phyloP scores from a whole-genome alignment of 2,888 invertebrate genomes.

The Tiliacea citrago region DNA sequence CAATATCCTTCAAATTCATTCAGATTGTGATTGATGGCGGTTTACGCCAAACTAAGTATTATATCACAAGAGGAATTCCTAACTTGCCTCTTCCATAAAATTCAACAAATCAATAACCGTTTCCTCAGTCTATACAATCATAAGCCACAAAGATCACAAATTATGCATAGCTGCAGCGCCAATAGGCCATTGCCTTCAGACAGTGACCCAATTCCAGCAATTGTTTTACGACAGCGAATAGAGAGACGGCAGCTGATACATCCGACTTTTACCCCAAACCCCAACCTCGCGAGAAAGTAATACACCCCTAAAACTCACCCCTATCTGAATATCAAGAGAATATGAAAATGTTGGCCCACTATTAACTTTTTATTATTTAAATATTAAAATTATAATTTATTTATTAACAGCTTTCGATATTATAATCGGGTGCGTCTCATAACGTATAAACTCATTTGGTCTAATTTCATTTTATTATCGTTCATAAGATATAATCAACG shows the following conservation, averaged over 20 bases:
- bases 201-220: constrained; percentile 53
- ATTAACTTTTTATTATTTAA: constrained; percentile 16
- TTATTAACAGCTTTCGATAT: too few relatives aligned
- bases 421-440: too few relatives aligned
- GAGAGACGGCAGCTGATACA: constrained; percentile 56
- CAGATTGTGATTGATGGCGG: too few relatives aligned
- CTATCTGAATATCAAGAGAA: constrained; percentile 49
- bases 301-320: constrained; percentile 37
- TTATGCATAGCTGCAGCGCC: constrained; percentile 47
- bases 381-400: too few relatives aligned
- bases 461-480: too few relatives aligned
- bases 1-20: too few relatives aligned
- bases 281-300: constrained; percentile 33
- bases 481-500: too few relatives aligned
- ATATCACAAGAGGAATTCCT: too few relatives aligned
- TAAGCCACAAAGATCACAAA: constrained; percentile 25
- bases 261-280: constrained; percentile 45
- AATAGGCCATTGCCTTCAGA: constrained; percentile 31
- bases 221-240: constrained; percentile 42
- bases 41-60: too few relatives aligned
- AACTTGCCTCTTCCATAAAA: background rate
- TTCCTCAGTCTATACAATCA: background rate
- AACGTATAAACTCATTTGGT: too few relatives aligned
- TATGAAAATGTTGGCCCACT: constrained; percentile 40
- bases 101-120: constrained; percentile 12